These are phyloP conservation scores for Keiferia lycopersicella DNA, from an alignment of 2,888 invertebrate species.

Conservation along the genomic window DNA sequence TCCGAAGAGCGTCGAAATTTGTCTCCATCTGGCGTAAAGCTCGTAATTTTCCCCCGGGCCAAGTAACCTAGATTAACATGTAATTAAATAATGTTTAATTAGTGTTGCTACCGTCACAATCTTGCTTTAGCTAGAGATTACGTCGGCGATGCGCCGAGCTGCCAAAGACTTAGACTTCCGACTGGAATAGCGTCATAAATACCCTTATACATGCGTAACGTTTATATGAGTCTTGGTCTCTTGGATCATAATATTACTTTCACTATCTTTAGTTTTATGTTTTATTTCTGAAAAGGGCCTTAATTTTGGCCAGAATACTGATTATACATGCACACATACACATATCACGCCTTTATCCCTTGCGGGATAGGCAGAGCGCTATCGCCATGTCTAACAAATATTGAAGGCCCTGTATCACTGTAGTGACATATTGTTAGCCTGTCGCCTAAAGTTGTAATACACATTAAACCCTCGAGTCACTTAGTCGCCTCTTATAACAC, in stretches of 20 bases:
- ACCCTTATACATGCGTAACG: neutral
- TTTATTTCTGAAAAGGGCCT: too few relatives aligned
- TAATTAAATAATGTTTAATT: conserved; percentile 41
- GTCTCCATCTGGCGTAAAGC: neutral
- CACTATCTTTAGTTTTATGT: too few relatives aligned
- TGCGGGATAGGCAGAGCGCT: too few relatives aligned
- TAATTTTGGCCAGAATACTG: too few relatives aligned
- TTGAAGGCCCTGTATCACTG: too few relatives aligned
- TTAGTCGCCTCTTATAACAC: too few relatives aligned
- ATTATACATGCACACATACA: too few relatives aligned
- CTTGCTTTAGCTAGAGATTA: neutral
- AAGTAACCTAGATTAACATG: conserved; percentile 26
- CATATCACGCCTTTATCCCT: too few relatives aligned
- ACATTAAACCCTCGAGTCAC: too few relatives aligned
- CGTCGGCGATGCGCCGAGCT: conserved; percentile 1
- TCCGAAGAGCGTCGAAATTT: neutral
- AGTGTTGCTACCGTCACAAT: conserved; percentile 23
- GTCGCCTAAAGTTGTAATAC: too few relatives aligned
- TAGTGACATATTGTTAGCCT: too few relatives aligned
- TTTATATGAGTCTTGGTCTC: neutral
- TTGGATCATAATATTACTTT: neutral
- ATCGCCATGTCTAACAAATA: too few relatives aligned
- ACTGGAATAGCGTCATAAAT: conserved; percentile 1
- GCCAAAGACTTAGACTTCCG: neutral
- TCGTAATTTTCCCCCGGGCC: neutral